A percentile compares a stretch with the other conserved stretches of the same genome.
These are phyloP conservation scores for Globodera rostochiensis DNA, from an alignment of 1,140 invertebrate species.

Conservation along the genomic window DNA sequence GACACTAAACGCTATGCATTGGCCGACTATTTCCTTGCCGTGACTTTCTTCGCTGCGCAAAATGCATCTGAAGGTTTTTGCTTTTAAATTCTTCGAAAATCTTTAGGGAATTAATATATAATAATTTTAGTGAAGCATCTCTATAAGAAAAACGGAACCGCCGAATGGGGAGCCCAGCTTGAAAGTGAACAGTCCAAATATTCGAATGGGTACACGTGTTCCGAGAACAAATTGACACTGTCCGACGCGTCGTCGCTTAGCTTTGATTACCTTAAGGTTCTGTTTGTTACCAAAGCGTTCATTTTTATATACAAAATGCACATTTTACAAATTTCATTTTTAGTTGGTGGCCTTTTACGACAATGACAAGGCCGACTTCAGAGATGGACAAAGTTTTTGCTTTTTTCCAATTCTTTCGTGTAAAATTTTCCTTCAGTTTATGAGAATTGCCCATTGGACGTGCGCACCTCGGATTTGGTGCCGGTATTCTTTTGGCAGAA, in stretches of 20 bases:
- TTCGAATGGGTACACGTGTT: constrained; percentile 11
- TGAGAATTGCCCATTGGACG: constrained; percentile 74
- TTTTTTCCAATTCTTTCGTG: background rate
- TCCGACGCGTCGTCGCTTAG: constrained; percentile 5
- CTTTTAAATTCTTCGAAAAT: background rate
- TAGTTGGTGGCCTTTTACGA: constrained; percentile 23
- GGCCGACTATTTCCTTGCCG: background rate
- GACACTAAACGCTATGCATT: background rate
- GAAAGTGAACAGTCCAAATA: background rate
- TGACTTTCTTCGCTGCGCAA: background rate
- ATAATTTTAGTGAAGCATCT: background rate
- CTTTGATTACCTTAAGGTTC: constrained; percentile 34
- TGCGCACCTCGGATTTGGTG: constrained; percentile 80
- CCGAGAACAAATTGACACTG: constrained; percentile 18
- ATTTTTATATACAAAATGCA: no score
- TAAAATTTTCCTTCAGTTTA: constrained; percentile 42
- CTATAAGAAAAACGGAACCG: background rate
- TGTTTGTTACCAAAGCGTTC: no score
- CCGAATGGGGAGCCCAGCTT: constrained; percentile 6
- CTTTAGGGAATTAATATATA: no score
- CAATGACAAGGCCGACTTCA: background rate
- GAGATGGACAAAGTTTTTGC: background rate
- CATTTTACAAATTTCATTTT: constrained; percentile 11
- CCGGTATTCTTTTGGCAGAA: constrained; percentile 68
- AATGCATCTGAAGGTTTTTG: background rate